These are phyloP conservation scores for Virgularia gustaviana DNA, from an alignment of 92 coral and sea anemone species.

Conservation along the genomic window DNA sequence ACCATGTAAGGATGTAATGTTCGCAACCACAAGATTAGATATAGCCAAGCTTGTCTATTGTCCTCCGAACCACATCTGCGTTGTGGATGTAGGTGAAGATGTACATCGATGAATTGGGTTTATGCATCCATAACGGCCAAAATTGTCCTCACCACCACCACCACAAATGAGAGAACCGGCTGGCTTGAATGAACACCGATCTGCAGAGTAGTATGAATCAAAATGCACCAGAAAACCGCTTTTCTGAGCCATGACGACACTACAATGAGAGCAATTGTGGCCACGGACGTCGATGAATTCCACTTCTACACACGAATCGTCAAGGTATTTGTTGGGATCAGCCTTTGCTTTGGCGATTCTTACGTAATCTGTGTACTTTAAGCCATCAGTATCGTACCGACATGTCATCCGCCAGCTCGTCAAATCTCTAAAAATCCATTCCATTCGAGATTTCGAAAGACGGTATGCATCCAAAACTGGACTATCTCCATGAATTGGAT, in stretches of 20 bases:
- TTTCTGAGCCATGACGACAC: slow-evolving; percentile 52
- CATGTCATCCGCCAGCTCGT: slow-evolving; percentile 66
- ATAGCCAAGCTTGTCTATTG: too few species aligned
- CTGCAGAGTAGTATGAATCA: background rate
- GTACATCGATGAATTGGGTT: slow-evolving; percentile 18
- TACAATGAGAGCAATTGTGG: slow-evolving; percentile 49
- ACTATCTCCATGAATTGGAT: slow-evolving; percentile 25
- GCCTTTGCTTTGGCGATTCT: slow-evolving; percentile 33
- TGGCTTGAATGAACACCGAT: background rate
- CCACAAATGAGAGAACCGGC: background rate
- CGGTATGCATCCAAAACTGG: slow-evolving; percentile 55
- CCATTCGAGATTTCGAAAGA: slow-evolving; percentile 41
- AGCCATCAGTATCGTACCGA: slow-evolving; percentile 38
- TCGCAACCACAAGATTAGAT: too few species aligned
- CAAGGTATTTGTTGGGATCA: slow-evolving; percentile 37
- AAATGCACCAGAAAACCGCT: slow-evolving; percentile 15
- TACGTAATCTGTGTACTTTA: slow-evolving; percentile 50
- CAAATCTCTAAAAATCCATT: slow-evolving; percentile 27
- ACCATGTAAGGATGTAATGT: too few species aligned
- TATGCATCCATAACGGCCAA: background rate
- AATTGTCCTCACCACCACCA: slow-evolving; percentile 22
- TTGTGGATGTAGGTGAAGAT: slow-evolving; percentile 4
- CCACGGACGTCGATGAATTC: slow-evolving; percentile 51
- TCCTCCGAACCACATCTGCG: slow-evolving; percentile 29
- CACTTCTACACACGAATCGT: slow-evolving; percentile 32